Percentiles rank a stretch among this genome's conserved stretches.
These are phyloP conservation scores for Horisme vitalbata DNA, from an alignment of 2,888 invertebrate species.

Conservation along the genomic window DNA sequence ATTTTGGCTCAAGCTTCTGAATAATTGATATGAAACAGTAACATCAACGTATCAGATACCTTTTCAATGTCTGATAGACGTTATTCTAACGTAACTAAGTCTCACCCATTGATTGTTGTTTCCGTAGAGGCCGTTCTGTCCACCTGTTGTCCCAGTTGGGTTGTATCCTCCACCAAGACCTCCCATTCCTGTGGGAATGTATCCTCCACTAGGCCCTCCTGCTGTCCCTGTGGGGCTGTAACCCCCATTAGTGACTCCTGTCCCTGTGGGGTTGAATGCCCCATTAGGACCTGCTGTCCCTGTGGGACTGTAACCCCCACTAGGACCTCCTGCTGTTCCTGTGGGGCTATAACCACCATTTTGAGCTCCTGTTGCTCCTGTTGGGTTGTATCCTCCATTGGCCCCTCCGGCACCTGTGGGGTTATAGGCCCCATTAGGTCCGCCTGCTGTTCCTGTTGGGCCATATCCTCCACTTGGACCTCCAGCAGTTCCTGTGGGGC, in stretches of 20 bases:
- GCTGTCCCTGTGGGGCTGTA: constrained; percentile 5
- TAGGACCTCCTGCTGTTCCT: constrained; percentile 15
- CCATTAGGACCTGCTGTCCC: constrained; percentile 8
- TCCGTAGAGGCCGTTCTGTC: constrained; percentile 14
- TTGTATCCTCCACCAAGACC: constrained; percentile 7
- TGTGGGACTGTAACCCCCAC: constrained; percentile 1
- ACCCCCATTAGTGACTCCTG: constrained; percentile 12
- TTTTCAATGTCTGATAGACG: too few relatives aligned
- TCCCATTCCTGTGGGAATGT: neutral
- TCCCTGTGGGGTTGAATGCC: constrained; percentile 3
- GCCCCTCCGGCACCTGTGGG: constrained; percentile 4
- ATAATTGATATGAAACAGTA: too few relatives aligned
- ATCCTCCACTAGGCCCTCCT: constrained; percentile 5
- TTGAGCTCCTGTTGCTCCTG: constrained; percentile 5
- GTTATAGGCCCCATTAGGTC: too few relatives aligned
- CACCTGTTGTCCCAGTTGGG: neutral
- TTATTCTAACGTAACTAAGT: neutral
- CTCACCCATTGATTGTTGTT: constrained; percentile 43
- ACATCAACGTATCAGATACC: too few relatives aligned
- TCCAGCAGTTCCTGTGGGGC: neutral
- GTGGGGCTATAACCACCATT: constrained; percentile 17
- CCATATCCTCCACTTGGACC: constrained; percentile 1
- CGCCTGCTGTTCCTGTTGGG: too few relatives aligned
- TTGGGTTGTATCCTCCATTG: constrained; percentile 7
- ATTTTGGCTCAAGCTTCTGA: too few relatives aligned